These are phyloP conservation scores for Coelinius sp. DNA, from an alignment of 2,888 invertebrate genomes.

Conservation along the genomic window DNA sequence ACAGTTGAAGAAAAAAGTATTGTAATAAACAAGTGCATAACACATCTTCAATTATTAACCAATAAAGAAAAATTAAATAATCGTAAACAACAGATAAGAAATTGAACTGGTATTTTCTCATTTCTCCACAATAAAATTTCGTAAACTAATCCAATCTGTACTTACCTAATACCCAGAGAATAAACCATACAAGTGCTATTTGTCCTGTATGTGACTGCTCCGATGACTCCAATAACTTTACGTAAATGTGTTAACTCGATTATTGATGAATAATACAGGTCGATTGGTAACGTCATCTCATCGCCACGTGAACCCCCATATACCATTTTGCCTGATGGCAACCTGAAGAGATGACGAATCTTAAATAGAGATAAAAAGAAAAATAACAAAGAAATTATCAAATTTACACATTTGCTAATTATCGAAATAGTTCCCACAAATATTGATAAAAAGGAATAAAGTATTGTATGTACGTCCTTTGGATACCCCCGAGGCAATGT, in stretches of 20 bases:
- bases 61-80: background rate
- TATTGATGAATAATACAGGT: constrained; percentile 38
- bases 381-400: background rate
- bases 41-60: background rate
- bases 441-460: background rate
- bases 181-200: constrained; percentile 55
- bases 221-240: constrained; percentile 59
- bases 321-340: no score
- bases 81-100: background rate
- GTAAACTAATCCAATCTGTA: background rate
- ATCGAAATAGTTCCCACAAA: background rate
- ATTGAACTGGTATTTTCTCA: background rate
- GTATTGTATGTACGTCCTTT: constrained; percentile 16
- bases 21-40: constrained; percentile 4
- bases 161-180: constrained; percentile 23
- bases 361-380: background rate
- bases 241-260: constrained; percentile 62
- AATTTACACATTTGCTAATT: background rate
- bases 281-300: background rate
- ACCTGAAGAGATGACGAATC: background rate
- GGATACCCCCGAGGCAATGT: background rate
- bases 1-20: background rate
- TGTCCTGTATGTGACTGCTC: constrained; percentile 43
- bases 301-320: background rate
- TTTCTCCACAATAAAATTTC: constrained; percentile 8